Percentiles rank a stretch among this genome's conserved stretches.
Conservation (phyloP, 2,113 vertebrate genomes). For the Lasiurus cinereus region DNA sequence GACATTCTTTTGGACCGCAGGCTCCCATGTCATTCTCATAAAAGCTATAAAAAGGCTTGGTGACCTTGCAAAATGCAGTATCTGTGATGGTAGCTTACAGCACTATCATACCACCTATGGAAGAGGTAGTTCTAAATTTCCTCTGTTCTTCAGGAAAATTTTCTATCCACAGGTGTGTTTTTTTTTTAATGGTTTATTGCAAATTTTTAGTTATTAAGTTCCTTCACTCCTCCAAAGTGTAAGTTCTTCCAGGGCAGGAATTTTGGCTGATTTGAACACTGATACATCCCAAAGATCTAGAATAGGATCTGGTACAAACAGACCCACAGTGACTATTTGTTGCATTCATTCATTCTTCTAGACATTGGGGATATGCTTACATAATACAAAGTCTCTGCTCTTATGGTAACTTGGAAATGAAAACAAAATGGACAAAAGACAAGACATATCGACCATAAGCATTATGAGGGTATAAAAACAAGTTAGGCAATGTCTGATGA, state of each 20-base stretch:
- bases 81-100: neutral
- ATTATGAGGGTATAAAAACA: neutral
- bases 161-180: neutral
- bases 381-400: constrained; percentile 1
- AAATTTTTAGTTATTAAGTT: constrained; percentile 26
- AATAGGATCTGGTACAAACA: neutral
- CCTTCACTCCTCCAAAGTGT: neutral
- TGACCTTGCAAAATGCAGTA: neutral
- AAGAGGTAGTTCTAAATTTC: neutral
- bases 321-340: neutral
- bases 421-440: constrained; percentile 12
- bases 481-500: neutral
- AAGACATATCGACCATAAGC: neutral
- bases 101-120: neutral
- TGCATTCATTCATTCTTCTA: neutral
- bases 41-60: neutral
- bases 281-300: neutral
- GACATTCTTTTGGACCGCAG: neutral
- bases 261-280: neutral
- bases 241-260: neutral
- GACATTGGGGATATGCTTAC: neutral
- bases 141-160: neutral
- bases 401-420: neutral
- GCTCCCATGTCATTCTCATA: neutral
- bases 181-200: neutral